A percentile compares a stretch with the other conserved stretches of the same genome.
phyloP scores from a whole-genome alignment of 1,140 invertebrate genomes.

The Drosophila quadrilineata region DNA sequence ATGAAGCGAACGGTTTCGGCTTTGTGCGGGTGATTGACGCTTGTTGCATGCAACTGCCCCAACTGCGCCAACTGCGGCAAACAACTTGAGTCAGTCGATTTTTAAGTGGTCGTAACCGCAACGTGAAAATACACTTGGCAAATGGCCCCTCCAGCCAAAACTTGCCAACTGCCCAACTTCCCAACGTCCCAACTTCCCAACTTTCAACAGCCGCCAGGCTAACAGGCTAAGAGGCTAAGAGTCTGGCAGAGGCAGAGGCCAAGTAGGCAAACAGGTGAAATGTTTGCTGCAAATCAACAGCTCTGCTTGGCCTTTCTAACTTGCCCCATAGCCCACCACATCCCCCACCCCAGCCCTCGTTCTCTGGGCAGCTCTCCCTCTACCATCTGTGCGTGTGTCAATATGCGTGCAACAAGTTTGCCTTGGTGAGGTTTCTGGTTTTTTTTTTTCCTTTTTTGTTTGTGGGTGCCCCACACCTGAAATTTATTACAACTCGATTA shows the following conservation, averaged over 20 bases:
- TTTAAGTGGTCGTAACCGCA: constrained; percentile 77
- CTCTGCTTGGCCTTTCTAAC: constrained; percentile 62
- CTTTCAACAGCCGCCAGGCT: constrained; percentile 44
- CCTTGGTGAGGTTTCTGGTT: constrained; percentile 15
- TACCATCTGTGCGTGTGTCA: constrained; percentile 63
- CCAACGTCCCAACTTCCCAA: too few species aligned
- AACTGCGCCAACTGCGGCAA: constrained; percentile 15
- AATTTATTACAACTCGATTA: constrained; percentile 80
- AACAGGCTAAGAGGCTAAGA: not conserved
- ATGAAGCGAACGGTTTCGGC: constrained; percentile 68
- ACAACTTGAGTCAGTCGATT: constrained; percentile 66
- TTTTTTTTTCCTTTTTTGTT: constrained; percentile 31
- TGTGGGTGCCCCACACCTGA: constrained; percentile 69
- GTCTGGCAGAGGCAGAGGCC: constrained; percentile 2
- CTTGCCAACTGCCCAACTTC: too few species aligned
- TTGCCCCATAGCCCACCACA: not conserved
- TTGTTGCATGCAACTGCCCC: constrained; percentile 70
- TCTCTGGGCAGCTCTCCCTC: not conserved
- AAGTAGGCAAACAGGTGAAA: constrained; percentile 63
- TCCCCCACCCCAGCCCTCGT: not conserved
- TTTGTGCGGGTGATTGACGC: constrained; percentile 78
- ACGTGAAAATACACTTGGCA: constrained; percentile 47
- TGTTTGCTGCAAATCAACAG: constrained; percentile 72
- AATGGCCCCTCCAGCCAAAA: constrained; percentile 56
- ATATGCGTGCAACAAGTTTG: constrained; percentile 74